Evolutionary conservation across 2,888 invertebrate species (phyloP), one percentile per base, ranked within the genome.

Genomic region (Sesia bembeciformis): DNA sequence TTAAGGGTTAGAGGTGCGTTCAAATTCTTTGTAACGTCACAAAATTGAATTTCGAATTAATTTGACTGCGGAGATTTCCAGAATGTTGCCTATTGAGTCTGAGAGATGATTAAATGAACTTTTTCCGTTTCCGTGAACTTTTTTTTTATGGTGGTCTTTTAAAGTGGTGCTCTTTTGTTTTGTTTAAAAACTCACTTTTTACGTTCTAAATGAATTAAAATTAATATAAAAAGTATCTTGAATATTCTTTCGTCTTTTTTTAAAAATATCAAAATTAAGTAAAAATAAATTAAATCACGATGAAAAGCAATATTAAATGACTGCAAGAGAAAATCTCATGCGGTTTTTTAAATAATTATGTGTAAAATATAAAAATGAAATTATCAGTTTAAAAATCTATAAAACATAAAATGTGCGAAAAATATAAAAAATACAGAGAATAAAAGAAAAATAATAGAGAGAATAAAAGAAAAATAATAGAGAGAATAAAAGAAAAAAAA

Each of bases 11-110:
- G 73, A 67, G 61, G 57, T 56, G 59, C 62, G 60, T 61, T 62
- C 60, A 60, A 65, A 67, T 65, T 70, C 70, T 70, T 72, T 76
- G 65, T 67, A 63, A 68, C 63, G 68, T 60, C 72, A 66, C 56
- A 58, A 57, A 72, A 77, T 79, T 75, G 62, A 71, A 74, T 76
- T 74, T 65, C 51, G 59, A 66, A 54, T 60, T 72, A 72, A 77
- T 72, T 74, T 60, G 58, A 68, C 68, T 71, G 64, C 58, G 49
- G 60, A 56, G 50, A 56, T 56, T 61, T 60, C 59, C 60, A 52
- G 52, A 59, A 66, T 59, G 61, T 60, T 58, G 52, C 52, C 53
- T 57, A 60, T 62, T 58, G 58, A 58, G 56, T 54, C 49, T 51
- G 51, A 51, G 6, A 52, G 55, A 50, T 63, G 62, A 67, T 65